A percentile compares a stretch with the other conserved stretches of the same genome.
These are phyloP conservation scores for Drosophila vallismaia DNA, from an alignment of 2,888 invertebrate species.

Conservation along the genomic window DNA sequence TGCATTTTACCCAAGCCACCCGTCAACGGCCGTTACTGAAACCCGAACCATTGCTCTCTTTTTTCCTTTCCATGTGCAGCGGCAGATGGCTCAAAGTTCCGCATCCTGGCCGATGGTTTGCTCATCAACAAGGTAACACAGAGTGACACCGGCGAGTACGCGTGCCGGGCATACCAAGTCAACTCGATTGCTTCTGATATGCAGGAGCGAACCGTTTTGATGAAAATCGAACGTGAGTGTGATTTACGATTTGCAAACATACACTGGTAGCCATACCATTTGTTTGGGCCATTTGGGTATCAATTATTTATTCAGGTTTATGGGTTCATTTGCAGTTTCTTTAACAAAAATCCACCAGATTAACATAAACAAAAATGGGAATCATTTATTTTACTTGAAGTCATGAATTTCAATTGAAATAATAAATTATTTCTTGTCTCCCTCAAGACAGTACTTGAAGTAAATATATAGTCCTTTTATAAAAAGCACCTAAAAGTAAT, in stretches of 20 bases:
- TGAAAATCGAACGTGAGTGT: slow-evolving; percentile 87
- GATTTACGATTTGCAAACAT: slow-evolving; percentile 62
- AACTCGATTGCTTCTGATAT: slow-evolving; percentile 85
- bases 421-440: background rate
- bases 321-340: too few species aligned
- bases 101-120: slow-evolving; percentile 85
- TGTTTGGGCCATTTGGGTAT: background rate
- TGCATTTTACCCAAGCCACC: slow-evolving; percentile 25
- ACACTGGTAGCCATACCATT: slow-evolving; percentile 45
- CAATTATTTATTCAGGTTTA: background rate
- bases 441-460: background rate
- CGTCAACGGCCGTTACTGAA: slow-evolving; percentile 7
- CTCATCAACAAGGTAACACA: slow-evolving; percentile 85
- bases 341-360: too few species aligned
- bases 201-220: slow-evolving; percentile 85
- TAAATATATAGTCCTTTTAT: background rate
- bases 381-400: background rate
- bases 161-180: slow-evolving; percentile 86
- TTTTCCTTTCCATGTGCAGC: slow-evolving; percentile 17
- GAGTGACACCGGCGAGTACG: slow-evolving; percentile 86
- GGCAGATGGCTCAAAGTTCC: slow-evolving; percentile 82
- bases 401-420: background rate
- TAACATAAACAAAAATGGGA: too few species aligned
- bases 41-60: slow-evolving; percentile 5
- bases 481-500: background rate